phyloP scores from a whole-genome alignment of 30 jellyfish, hydroid and myxozoan species.

The Aurelia coerulea region DNA sequence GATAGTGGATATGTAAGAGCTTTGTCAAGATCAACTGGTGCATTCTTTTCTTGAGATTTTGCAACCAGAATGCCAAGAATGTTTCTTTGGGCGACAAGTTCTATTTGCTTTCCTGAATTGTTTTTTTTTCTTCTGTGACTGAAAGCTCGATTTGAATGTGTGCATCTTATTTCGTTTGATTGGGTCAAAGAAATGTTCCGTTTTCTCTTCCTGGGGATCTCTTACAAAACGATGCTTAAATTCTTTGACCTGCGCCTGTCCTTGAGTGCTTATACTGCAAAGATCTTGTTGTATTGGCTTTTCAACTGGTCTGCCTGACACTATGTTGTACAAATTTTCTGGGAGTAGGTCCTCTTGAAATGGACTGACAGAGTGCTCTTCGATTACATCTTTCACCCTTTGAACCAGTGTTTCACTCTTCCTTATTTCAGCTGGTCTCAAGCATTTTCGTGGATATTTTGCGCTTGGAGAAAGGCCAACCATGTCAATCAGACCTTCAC shows the following conservation, averaged over 20 bases:
- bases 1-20: too few relatives aligned
- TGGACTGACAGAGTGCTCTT: conserved; percentile 29
- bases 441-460: conserved; percentile 22
- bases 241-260: conserved; percentile 15
- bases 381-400: background rate
- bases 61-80: too few relatives aligned
- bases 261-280: conserved; percentile 12
- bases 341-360: background rate
- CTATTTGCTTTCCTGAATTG: conserved; percentile 6
- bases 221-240: background rate
- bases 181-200: conserved; percentile 27
- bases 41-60: too few relatives aligned
- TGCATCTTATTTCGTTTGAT: conserved; percentile 11
- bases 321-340: conserved; percentile 34
- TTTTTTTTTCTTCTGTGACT: background rate
- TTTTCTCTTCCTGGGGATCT: background rate
- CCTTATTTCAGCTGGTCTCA: conserved; percentile 15
- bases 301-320: conserved; percentile 39
- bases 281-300: conserved; percentile 4
- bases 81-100: conserved; percentile 34
- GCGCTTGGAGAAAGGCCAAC: conserved; percentile 2
- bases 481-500: conserved; percentile 35
- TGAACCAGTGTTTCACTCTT: conserved; percentile 26
- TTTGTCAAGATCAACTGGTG: too few relatives aligned
- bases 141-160: conserved; percentile 19